Percentiles rank a stretch among this genome's conserved stretches.
phyloP scores from a whole-genome alignment of 2,888 invertebrate species.

The Eilema griseolum region DNA sequence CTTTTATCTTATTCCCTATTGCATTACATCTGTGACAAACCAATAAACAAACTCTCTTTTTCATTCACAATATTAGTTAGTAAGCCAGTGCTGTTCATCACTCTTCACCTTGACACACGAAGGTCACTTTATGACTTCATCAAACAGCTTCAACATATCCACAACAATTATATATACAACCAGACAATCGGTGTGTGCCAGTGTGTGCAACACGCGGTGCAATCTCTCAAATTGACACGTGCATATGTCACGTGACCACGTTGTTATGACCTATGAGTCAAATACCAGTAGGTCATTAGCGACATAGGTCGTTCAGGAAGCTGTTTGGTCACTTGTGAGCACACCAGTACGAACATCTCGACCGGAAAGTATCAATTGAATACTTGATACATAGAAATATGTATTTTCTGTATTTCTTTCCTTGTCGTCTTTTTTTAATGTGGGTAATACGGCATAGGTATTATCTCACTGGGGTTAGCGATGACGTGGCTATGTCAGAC shows the following conservation, averaged over 20 bases:
- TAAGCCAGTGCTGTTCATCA: not conserved
- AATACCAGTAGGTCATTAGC: not conserved
- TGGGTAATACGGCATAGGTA: too few species aligned
- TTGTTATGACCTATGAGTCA: conserved; percentile 14
- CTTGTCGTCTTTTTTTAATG: too few species aligned
- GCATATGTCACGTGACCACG: conserved; percentile 9
- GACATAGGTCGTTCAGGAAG: not conserved
- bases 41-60: too few species aligned
- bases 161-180: not conserved
- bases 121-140: not conserved
- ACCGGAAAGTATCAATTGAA: not conserved
- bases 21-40: too few species aligned
- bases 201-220: not conserved
- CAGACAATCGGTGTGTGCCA: not conserved
- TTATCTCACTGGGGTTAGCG: too few species aligned
- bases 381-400: not conserved
- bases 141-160: not conserved
- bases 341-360: not conserved
- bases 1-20: too few species aligned
- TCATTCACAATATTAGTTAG: not conserved
- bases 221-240: conserved; percentile 9
- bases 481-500: too few species aligned
- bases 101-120: not conserved
- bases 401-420: too few species aligned
- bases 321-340: not conserved